A percentile compares a stretch with the other conserved stretches of the same genome.
Conservation (phyloP, 2,888 invertebrate species). For the Drosophila yooni region DNA sequence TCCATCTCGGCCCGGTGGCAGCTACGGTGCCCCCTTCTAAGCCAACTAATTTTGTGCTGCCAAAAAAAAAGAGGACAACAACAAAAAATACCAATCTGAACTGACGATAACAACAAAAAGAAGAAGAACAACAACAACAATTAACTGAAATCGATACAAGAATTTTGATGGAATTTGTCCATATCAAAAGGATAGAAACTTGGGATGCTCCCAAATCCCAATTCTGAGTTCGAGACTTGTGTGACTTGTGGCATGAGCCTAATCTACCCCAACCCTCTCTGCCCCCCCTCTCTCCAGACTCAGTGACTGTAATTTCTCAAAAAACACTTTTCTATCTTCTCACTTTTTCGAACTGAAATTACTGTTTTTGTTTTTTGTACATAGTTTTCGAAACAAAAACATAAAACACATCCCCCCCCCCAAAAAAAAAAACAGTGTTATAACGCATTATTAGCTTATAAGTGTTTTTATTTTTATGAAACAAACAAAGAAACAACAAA, state of each 20-base stretch:
- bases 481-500: conserved; percentile 85
- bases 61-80: conserved; percentile 60
- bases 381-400: conserved; percentile 72
- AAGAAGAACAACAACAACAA: conserved; percentile 34
- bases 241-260: conserved; percentile 48
- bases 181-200: conserved; percentile 4
- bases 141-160: conserved; percentile 48
- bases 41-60: conserved; percentile 62
- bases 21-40: conserved; percentile 88
- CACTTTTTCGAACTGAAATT: conserved; percentile 46
- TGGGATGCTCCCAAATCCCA: conserved; percentile 11
- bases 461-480: conserved; percentile 84
- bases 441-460: conserved; percentile 83
- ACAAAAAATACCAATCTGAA: conserved; percentile 58
- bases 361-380: conserved; percentile 74
- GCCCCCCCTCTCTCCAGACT: conserved; percentile 35
- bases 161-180: conserved; percentile 43
- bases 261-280: background rate
- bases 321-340: conserved; percentile 32
- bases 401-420: conserved; percentile 38
- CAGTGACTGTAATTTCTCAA: conserved; percentile 65
- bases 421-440: conserved; percentile 66
- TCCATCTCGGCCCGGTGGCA: conserved; percentile 88
- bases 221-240: conserved; percentile 47
- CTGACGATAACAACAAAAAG: conserved; percentile 45